Conservation (phyloP, 2,113 vertebrate genomes). For the Alethe castanea region DNA sequence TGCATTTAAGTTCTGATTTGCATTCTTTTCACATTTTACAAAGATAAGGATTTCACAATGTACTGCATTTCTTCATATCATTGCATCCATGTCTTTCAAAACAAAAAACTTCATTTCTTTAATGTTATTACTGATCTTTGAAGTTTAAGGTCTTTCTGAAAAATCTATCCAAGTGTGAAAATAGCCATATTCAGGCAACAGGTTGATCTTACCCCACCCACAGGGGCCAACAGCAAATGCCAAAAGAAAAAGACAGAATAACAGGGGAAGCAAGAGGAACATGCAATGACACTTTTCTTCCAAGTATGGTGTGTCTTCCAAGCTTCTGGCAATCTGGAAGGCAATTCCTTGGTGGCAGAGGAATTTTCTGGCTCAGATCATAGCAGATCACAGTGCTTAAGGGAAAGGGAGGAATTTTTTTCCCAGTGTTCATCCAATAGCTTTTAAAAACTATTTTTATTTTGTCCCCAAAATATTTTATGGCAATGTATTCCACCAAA, state of each 20-base stretch:
- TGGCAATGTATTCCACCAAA: neutral
- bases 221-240: neutral
- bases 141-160: neutral
- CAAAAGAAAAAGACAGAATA: neutral
- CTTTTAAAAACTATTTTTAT: neutral
- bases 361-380: slow-evolving; percentile 41
- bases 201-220: neutral
- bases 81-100: neutral
- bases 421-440: neutral
- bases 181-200: neutral
- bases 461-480: neutral
- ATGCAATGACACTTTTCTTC: neutral
- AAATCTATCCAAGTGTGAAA: neutral
- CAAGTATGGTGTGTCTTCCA: neutral
- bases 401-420: neutral
- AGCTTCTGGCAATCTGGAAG: neutral
- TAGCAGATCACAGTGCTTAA: neutral
- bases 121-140: neutral
- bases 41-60: neutral
- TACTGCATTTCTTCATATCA: neutral
- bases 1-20: neutral
- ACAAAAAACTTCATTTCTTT: neutral
- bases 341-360: neutral
- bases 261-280: neutral
- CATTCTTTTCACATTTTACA: neutral